A percentile compares a stretch with the other conserved stretches of the same genome.
Evolutionary conservation across 2,888 invertebrate genomes (phyloP).

Genomic region (Polyommatus icarus): DNA sequence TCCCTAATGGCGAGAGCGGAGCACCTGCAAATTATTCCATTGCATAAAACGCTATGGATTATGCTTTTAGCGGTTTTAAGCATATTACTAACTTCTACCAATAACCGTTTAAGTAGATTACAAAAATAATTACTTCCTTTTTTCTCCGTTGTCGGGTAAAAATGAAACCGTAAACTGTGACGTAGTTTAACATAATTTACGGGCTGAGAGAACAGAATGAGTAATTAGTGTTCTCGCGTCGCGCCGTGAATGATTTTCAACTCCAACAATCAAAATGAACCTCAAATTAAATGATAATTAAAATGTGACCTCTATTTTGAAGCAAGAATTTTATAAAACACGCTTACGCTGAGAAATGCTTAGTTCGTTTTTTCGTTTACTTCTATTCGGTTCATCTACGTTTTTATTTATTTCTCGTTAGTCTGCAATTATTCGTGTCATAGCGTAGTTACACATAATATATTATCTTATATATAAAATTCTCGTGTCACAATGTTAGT

Average conservation of each 20-base stretch:
- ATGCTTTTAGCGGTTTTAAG: not conserved
- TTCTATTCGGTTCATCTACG: too few relatives aligned
- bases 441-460: too few relatives aligned
- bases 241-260: conserved; percentile 12
- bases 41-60: conserved; percentile 25
- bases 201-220: not conserved
- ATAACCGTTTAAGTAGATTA: too few relatives aligned
- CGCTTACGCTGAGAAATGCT: too few relatives aligned
- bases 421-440: too few relatives aligned
- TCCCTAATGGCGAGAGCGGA: conserved; percentile 55
- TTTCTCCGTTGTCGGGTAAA: not conserved
- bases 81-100: not conserved
- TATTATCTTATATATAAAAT: too few relatives aligned
- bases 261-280: not conserved
- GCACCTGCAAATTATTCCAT: conserved; percentile 46
- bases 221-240: conserved; percentile 16
- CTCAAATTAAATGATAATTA: too few relatives aligned
- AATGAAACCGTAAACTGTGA: conserved; percentile 9
- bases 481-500: too few relatives aligned
- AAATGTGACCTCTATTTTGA: too few relatives aligned
- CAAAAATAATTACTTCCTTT: not conserved
- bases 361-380: too few relatives aligned
- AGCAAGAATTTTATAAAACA: too few relatives aligned
- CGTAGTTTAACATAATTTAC: not conserved
- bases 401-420: too few relatives aligned